Evolutionary conservation across 2,888 invertebrate genomes (phyloP).

Genomic region (Dendrolimus pini): DNA sequence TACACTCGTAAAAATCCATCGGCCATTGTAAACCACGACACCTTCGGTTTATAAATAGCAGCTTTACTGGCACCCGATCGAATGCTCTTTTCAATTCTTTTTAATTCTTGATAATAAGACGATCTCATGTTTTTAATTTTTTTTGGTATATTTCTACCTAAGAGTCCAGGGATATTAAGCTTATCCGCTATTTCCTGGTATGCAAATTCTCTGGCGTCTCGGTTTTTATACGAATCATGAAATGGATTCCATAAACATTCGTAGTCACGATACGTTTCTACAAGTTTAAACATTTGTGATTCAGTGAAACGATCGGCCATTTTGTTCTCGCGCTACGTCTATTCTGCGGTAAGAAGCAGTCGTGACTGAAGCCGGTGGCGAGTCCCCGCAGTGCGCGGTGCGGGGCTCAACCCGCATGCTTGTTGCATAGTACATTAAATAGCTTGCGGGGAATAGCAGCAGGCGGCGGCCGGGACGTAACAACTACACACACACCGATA

Average conservation of each 20-base stretch:
- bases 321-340: not conserved
- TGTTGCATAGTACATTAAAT: no score
- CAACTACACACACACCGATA: no score
- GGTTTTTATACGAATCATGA: not conserved
- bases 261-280: not conserved
- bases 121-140: constrained; percentile 22
- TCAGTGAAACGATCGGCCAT: not conserved
- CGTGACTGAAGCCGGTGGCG: no score
- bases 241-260: not conserved
- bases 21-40: constrained; percentile 12
- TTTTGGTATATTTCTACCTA: constrained; percentile 15
- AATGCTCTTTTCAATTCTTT: constrained; percentile 12
- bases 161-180: constrained; percentile 17
- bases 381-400: no score
- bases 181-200: constrained; percentile 16
- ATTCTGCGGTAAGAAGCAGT: no score
- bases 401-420: no score
- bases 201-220: constrained; percentile 9
- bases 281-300: not conserved
- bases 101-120: constrained; percentile 21
- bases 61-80: constrained; percentile 3
- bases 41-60: constrained; percentile 11
- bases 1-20: constrained; percentile 9
- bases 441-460: no score
- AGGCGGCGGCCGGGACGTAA: no score